Conservation (phyloP, 2,113 vertebrate genomes). For the Mustela lutreola region DNA sequence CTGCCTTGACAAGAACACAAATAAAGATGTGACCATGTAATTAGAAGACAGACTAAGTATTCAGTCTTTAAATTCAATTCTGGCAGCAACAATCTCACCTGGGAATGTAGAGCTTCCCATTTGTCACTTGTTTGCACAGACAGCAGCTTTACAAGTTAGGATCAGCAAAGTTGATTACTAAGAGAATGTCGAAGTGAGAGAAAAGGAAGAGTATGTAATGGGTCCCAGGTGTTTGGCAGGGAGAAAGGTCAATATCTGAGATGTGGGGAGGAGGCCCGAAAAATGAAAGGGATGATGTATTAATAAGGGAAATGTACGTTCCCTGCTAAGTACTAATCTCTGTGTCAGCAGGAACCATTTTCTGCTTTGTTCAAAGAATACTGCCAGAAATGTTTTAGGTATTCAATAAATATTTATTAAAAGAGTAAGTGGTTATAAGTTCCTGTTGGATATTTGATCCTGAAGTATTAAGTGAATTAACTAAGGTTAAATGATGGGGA, state of each 20-base stretch:
- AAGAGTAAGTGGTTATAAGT: neutral
- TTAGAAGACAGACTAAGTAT: neutral
- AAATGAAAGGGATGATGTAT: neutral
- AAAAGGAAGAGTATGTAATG: neutral
- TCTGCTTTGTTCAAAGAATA: neutral
- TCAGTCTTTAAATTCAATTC: conserved; percentile 5
- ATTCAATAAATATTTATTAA: neutral
- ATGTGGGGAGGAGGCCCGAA: neutral
- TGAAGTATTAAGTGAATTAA: neutral
- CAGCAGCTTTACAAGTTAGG: neutral
- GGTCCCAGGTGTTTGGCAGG: neutral
- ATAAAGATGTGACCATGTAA: neutral
- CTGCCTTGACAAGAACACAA: neutral
- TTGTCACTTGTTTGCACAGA: neutral
- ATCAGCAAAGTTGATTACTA: neutral
- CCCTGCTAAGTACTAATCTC: neutral
- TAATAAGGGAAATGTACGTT: neutral
- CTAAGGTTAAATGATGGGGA: neutral
- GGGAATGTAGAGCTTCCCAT: neutral
- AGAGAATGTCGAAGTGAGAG: neutral
- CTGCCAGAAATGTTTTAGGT: neutral
- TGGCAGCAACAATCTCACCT: neutral
- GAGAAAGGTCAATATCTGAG: neutral
- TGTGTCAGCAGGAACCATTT: neutral
- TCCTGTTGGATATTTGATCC: neutral